Conservation (phyloP, 2,113 vertebrate species). For the Channa maculata region DNA sequence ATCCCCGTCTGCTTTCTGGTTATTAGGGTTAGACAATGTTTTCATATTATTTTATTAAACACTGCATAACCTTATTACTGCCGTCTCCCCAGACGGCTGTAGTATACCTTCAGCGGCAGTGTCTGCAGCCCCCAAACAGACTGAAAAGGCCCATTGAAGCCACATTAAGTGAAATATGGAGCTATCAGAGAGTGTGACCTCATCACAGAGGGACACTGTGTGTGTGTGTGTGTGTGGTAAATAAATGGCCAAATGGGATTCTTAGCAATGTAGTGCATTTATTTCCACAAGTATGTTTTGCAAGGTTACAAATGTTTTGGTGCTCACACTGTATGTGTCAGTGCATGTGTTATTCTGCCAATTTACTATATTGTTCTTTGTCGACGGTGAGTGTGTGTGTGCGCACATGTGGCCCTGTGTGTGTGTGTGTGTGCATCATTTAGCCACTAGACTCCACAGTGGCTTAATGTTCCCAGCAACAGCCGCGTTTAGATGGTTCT, state of each 20-base stretch:
- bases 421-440: neutral
- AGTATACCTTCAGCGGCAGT: constrained; percentile 47
- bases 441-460: neutral
- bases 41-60: constrained; percentile 79
- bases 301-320: constrained; percentile 19
- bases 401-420: neutral
- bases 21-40: constrained; percentile 73
- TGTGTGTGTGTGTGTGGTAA: neutral
- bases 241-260: constrained; percentile 21
- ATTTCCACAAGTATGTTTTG: constrained; percentile 23
- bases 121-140: constrained; percentile 47
- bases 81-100: constrained; percentile 46
- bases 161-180: constrained; percentile 62
- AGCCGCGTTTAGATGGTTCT: constrained; percentile 30
- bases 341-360: neutral
- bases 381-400: neutral
- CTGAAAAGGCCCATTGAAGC: constrained; percentile 72
- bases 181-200: constrained; percentile 39
- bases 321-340: neutral
- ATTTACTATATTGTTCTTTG: neutral
- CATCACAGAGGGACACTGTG: constrained; percentile 21
- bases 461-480: constrained; percentile 4
- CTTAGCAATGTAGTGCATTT: constrained; percentile 7
- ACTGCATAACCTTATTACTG: constrained; percentile 71
- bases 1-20: constrained; percentile 60